Evolutionary conservation across 1,140 invertebrate genomes (phyloP).

Genomic region (Drosophila guanche): DNA sequence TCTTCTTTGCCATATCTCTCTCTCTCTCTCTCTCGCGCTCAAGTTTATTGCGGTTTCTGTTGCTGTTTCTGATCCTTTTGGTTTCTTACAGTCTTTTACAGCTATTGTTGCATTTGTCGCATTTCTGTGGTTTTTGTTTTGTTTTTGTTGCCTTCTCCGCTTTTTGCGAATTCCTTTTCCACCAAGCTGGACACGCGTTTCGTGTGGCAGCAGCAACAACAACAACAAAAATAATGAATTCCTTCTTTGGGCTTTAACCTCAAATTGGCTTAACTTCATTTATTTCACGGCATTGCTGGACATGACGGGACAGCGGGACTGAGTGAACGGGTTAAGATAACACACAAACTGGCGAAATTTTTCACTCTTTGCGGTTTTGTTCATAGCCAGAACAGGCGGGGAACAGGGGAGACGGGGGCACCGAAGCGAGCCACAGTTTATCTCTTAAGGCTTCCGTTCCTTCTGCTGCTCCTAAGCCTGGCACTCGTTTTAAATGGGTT

Average conservation of each 20-base stretch:
- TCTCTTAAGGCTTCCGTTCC: conserved; percentile 10
- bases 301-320: conserved; percentile 9
- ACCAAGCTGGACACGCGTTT: conserved; percentile 56
- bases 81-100: conserved; percentile 49
- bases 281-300: conserved; percentile 63
- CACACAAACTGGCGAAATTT: conserved; percentile 43
- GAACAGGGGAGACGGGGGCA: background rate
- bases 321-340: conserved; percentile 47
- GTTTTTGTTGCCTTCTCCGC: background rate
- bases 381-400: background rate
- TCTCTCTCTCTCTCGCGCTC: background rate
- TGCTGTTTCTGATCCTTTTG: conserved; percentile 38
- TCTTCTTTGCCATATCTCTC: background rate
- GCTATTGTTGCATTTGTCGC: conserved; percentile 79
- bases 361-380: conserved; percentile 44
- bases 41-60: conserved; percentile 59
- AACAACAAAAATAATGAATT: conserved; percentile 67
- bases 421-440: conserved; percentile 43
- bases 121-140: conserved; percentile 58
- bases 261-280: conserved; percentile 80
- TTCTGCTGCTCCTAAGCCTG: conserved; percentile 33
- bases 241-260: conserved; percentile 75
- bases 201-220: conserved; percentile 31
- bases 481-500: conserved; percentile 8
- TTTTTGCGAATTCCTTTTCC: conserved; percentile 57